Evolutionary conservation across 2,888 invertebrate genomes (phyloP), one percentile per base, ranked within the genome.

Genomic region (Lasioglossum zephyrum): DNA sequence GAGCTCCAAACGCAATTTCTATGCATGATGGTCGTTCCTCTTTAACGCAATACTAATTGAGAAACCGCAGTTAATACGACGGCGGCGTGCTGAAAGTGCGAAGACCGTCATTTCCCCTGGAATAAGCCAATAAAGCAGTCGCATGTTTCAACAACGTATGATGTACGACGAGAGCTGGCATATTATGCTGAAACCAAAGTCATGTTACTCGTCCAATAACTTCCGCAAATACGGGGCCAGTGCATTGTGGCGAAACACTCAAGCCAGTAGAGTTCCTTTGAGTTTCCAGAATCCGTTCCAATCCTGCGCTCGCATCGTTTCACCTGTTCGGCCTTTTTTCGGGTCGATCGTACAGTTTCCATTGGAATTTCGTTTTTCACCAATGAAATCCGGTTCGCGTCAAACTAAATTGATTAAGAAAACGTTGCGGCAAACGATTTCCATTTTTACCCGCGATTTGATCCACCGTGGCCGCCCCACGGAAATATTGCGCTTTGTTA

Each of bases 161-260:
- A 72, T 41, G 39, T 41, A 41, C 41, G 44, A n/a, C 41, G 49
- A 49, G 63, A 13, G 66, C 31, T 31, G 31, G 63, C 31, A 16
- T 26, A 22, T 76, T 47, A 31, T 31, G 22, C 31, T 76, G 47
- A 76, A 76, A 76, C 57, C 63, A 47, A 66, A 76, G 66, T 31
- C 63, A 44, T 76, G 76, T 66, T 63, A 44, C 63, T 44, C 44
- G 76, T 47, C 63, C 66, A 36, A 63, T 66, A 76, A 63, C 47
- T 66, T 66, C 63, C 76, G 47, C 44, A 76, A 76, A 76, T 66
- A 76, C 63, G 22, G 44, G 18, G 8, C 53, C 31, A 11, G 31
- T 22, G 66, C 76, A 66, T 76, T 66, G 66, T 36, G 31, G 36
- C 18, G 47, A 44, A 76, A 66, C 76, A 41, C 22, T 66, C 49